Percentiles rank a stretch among this genome's conserved stretches.
Evolutionary conservation across 2,797 vertebrate species (phyloP).

Genomic region (Gadopsis marmoratus): DNA sequence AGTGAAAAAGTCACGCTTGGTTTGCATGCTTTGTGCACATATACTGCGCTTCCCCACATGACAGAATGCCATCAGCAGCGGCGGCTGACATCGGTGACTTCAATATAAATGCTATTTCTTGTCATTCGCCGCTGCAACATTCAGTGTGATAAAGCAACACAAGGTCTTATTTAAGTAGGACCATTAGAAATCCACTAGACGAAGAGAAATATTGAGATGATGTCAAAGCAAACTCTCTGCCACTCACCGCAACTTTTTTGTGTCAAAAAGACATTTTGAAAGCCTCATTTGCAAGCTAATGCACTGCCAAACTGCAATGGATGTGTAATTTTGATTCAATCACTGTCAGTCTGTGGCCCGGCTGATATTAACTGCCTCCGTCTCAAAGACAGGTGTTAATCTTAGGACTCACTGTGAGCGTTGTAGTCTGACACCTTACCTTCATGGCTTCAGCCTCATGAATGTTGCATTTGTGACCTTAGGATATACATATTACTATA

Average conservation of each 20-base stretch:
- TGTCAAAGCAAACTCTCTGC: slow-evolving; percentile 55
- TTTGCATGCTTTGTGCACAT: slow-evolving; percentile 16
- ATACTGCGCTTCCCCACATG: slow-evolving; percentile 6
- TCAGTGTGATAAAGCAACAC: slow-evolving; percentile 45
- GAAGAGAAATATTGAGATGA: slow-evolving; percentile 59
- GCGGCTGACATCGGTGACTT: slow-evolving; percentile 39
- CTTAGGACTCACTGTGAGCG: slow-evolving; percentile 34
- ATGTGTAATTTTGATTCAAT: slow-evolving; percentile 70
- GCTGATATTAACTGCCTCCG: slow-evolving; percentile 52
- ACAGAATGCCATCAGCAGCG: slow-evolving; percentile 21
- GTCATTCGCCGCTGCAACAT: not conserved
- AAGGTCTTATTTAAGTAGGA: slow-evolving; percentile 57
- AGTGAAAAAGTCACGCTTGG: not conserved
- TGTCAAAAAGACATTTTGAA: slow-evolving; percentile 51
- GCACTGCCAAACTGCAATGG: slow-evolving; percentile 60
- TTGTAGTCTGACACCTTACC: slow-evolving; percentile 40
- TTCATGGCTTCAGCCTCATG: slow-evolving; percentile 25
- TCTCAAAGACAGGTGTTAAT: slow-evolving; percentile 64
- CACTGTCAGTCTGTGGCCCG: slow-evolving; percentile 53
- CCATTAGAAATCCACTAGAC: slow-evolving; percentile 62
- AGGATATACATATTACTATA: too few species aligned
- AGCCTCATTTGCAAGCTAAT: slow-evolving; percentile 76
- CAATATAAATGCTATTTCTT: slow-evolving; percentile 45
- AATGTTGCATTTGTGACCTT: slow-evolving; percentile 5
- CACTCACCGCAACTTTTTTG: slow-evolving; percentile 47